phyloP scores from a whole-genome alignment of 2,113 vertebrate genomes.

The Plecturocebus donacophilus region DNA sequence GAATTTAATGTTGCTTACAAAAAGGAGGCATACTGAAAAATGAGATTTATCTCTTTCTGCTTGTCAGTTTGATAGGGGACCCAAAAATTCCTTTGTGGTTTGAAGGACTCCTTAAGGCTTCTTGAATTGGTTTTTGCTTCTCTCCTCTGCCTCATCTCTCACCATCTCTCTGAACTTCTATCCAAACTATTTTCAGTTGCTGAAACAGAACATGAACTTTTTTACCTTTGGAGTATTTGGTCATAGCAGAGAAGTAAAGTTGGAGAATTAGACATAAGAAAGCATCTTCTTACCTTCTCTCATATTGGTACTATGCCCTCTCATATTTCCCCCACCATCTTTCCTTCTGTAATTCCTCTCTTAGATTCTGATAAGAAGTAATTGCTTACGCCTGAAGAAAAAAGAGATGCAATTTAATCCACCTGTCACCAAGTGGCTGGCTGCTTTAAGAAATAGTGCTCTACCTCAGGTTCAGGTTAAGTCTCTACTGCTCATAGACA shows the following conservation, averaged over 20 bases:
- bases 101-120: background rate
- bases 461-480: background rate
- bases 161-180: background rate
- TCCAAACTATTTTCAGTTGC: background rate
- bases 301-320: background rate
- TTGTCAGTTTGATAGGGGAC: background rate
- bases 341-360: background rate
- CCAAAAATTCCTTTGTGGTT: background rate
- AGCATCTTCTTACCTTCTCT: background rate
- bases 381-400: background rate
- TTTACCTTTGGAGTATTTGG: background rate
- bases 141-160: background rate
- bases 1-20: background rate
- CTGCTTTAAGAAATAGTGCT: background rate
- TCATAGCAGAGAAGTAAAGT: background rate
- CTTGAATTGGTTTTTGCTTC: background rate
- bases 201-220: background rate
- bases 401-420: background rate
- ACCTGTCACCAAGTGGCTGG: background rate
- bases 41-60: background rate
- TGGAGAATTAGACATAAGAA: background rate
- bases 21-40: background rate
- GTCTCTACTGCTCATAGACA: background rate
- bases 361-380: background rate
- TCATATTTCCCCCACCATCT: background rate